phyloP scores from a whole-genome alignment of 2,113 vertebrate species.

The Amblyopsis rosae region DNA sequence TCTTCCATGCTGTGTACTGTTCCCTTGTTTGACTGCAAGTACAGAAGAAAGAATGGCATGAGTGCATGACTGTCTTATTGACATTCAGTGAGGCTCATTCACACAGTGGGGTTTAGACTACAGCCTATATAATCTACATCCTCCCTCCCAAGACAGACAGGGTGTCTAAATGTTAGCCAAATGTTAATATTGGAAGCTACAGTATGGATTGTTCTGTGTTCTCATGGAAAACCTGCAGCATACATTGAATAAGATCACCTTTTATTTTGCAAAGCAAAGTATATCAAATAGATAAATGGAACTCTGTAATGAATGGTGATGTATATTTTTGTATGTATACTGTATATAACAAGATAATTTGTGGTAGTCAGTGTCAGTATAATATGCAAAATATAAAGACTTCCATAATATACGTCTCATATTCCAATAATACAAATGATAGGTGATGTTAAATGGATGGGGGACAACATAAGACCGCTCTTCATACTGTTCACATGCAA shows the following conservation, averaged over 20 bases:
- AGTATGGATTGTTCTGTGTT: conserved; percentile 18
- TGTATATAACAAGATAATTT: conserved; percentile 73
- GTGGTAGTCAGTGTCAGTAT: conserved; percentile 71
- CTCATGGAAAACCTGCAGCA: conserved; percentile 8
- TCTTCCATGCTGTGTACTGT: conserved; percentile 32
- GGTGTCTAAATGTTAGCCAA: conserved; percentile 25
- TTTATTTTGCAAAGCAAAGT: conserved; percentile 72
- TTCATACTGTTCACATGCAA: conserved; percentile 62
- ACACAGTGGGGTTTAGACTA: conserved; percentile 20
- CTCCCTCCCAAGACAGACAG: conserved; percentile 18
- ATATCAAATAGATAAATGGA: conserved; percentile 64
- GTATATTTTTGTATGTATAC: conserved; percentile 77
- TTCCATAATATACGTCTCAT: conserved; percentile 30
- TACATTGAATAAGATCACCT: conserved; percentile 19
- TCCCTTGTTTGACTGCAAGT: conserved; percentile 48
- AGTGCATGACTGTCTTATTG: conserved; percentile 66
- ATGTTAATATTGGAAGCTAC: conserved; percentile 32
- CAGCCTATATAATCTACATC: conserved; percentile 27
- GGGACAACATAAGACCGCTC: conserved; percentile 41
- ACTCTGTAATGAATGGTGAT: conserved; percentile 72
- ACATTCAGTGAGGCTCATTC: conserved; percentile 41
- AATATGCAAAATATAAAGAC: conserved; percentile 57
- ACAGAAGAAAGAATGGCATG: conserved; percentile 62
- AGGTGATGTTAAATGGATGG: conserved; percentile 6
- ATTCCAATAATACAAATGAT: conserved; percentile 45